Conservation (phyloP, 2,797 vertebrate species). For the Loriculus beryllinus region DNA sequence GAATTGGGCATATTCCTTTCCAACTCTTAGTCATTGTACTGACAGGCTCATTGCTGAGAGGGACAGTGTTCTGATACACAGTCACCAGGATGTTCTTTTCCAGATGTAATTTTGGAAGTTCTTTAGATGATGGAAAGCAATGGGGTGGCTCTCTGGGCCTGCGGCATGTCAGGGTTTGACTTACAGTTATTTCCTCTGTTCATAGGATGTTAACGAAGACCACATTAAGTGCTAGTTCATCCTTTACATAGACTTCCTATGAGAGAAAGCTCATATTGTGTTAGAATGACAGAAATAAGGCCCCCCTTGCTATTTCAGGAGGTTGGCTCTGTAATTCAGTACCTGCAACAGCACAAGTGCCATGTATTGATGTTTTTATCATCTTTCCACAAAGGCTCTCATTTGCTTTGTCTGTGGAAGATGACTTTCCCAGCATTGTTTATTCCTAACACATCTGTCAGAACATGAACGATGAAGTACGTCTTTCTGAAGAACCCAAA, state of each 20-base stretch:
- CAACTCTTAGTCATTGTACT: background rate
- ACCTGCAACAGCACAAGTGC: background rate
- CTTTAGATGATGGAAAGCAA: background rate
- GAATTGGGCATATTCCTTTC: background rate
- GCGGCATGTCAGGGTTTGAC: background rate
- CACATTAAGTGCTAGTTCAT: background rate
- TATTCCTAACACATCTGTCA: background rate
- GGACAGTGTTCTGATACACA: fast-evolving
- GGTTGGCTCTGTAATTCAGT: background rate
- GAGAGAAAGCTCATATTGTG: background rate
- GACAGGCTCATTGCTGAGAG: background rate
- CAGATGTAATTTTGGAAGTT: background rate
- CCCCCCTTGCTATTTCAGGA: no score
- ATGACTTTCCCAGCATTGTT: background rate
- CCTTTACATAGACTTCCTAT: background rate
- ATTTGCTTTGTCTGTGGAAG: background rate
- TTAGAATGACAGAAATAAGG: background rate
- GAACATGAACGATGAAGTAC: background rate
- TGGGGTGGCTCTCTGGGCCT: background rate
- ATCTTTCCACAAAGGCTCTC: background rate
- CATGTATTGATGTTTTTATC: fast-evolving
- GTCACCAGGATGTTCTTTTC: fast-evolving
- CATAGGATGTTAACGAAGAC: background rate
- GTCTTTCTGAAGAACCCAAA: background rate
- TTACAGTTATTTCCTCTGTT: background rate